phyloP scores from a whole-genome alignment of 1,140 invertebrate species.

The Plutomurus gul region DNA sequence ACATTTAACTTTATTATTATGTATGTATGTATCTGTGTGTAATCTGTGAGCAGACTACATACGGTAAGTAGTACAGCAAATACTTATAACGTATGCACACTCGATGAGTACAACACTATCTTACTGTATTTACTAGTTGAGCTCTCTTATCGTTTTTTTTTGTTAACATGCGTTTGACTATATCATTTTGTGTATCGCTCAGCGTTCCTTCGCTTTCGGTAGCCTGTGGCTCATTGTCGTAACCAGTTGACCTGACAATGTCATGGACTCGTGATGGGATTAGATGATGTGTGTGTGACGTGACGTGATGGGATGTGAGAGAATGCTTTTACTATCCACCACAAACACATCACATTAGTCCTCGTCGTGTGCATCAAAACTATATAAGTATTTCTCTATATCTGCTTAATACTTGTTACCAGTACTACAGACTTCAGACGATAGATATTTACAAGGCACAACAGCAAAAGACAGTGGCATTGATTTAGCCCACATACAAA shows the following conservation, averaged over 20 bases:
- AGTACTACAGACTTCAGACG: no score
- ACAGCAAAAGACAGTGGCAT: background rate
- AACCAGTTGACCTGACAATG: conserved; percentile 23
- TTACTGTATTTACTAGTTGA: no score
- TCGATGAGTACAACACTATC: no score
- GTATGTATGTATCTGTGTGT: no score
- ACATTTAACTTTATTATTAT: no score
- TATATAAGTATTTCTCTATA: background rate
- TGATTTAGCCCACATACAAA: background rate
- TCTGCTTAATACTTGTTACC: background rate
- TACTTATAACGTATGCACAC: no score
- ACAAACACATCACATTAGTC: background rate
- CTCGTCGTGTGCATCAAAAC: no score
- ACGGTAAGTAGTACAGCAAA: no score
- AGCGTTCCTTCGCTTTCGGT: background rate
- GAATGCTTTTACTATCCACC: background rate
- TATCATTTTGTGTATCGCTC: background rate
- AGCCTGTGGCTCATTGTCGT: conserved; percentile 11
- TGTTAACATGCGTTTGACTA: background rate
- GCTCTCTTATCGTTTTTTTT: no score
- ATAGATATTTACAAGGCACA: background rate
- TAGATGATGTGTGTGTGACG: background rate
- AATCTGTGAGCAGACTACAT: no score
- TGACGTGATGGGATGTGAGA: conserved; percentile 5
- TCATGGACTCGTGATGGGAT: conserved; percentile 23